Evolutionary conservation across 2,113 vertebrate genomes (phyloP).

Genomic region (Struthidea cinerea): DNA sequence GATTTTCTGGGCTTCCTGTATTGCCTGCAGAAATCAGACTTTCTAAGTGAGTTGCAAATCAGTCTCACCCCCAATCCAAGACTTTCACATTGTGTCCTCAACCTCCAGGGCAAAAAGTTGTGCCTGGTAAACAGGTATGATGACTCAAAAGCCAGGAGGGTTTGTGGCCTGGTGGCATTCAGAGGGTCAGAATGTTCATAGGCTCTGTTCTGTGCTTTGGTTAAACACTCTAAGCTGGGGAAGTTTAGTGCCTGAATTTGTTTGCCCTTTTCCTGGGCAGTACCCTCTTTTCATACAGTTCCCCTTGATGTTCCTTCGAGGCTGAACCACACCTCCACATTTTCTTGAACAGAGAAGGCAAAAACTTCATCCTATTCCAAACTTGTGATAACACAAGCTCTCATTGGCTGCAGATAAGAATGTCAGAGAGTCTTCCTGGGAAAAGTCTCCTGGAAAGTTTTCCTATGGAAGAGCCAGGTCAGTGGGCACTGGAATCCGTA

Average conservation of each 20-base stretch:
- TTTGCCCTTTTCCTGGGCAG: neutral
- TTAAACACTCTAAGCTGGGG: neutral
- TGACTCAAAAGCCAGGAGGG: neutral
- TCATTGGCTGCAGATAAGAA: neutral
- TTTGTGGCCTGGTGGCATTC: neutral
- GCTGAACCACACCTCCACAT: neutral
- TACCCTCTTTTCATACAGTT: neutral
- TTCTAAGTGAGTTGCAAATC: neutral
- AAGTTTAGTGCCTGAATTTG: neutral
- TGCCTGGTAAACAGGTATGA: neutral
- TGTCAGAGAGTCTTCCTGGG: neutral
- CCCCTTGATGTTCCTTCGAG: neutral
- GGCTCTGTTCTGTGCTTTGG: neutral
- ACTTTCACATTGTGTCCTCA: neutral
- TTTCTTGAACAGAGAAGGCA: neutral
- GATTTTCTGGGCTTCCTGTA: constrained; percentile 84
- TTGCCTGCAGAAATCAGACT: constrained; percentile 77
- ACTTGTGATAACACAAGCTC: neutral
- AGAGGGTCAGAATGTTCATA: neutral
- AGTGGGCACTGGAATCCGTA: neutral
- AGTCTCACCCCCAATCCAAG: neutral
- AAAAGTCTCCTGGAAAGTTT: neutral
- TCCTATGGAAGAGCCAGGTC: neutral
- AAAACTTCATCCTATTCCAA: neutral
- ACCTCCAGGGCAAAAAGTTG: neutral